Conservation (phyloP, 2,888 invertebrate genomes). For the Hoplodrina blanda region DNA sequence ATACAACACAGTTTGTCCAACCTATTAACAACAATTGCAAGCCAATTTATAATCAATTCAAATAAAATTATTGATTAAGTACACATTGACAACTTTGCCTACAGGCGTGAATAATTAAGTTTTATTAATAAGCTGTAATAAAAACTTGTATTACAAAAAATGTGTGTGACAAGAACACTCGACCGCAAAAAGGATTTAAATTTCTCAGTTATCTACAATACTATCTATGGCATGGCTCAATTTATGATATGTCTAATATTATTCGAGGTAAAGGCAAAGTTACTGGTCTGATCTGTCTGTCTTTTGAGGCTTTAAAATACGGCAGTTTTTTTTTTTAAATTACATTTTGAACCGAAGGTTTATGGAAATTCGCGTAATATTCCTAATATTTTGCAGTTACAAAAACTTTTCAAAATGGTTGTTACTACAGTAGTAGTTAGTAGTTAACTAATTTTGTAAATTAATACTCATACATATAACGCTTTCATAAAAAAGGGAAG, state of each 20-base stretch:
- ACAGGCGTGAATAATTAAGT: background rate
- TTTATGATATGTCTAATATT: slow-evolving; percentile 64
- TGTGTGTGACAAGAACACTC: slow-evolving; percentile 30
- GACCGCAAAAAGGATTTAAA: slow-evolving; percentile 11
- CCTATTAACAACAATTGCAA: background rate
- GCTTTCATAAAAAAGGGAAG: background rate
- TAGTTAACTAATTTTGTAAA: slow-evolving; percentile 14
- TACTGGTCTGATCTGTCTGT: slow-evolving; percentile 60
- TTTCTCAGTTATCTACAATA: slow-evolving; percentile 35
- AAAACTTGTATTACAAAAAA: background rate
- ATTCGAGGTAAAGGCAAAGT: slow-evolving; percentile 61
- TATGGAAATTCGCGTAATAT: background rate
- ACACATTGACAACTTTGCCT: slow-evolving; percentile 4
- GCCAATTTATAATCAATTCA: background rate
- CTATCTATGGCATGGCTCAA: slow-evolving; percentile 37
- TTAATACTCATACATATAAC: background rate
- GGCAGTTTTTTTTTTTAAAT: background rate
- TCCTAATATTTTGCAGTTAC: background rate
- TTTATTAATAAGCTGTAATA: slow-evolving; percentile 10
- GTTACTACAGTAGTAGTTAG: background rate
- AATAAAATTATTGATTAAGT: background rate
- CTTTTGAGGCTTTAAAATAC: slow-evolving; percentile 58
- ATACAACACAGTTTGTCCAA: background rate
- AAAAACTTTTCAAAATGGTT: background rate
- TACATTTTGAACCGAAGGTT: background rate